These are phyloP conservation scores for Montipora cactus DNA, from an alignment of 64 coral and sea anemone genomes.

Conservation along the genomic window DNA sequence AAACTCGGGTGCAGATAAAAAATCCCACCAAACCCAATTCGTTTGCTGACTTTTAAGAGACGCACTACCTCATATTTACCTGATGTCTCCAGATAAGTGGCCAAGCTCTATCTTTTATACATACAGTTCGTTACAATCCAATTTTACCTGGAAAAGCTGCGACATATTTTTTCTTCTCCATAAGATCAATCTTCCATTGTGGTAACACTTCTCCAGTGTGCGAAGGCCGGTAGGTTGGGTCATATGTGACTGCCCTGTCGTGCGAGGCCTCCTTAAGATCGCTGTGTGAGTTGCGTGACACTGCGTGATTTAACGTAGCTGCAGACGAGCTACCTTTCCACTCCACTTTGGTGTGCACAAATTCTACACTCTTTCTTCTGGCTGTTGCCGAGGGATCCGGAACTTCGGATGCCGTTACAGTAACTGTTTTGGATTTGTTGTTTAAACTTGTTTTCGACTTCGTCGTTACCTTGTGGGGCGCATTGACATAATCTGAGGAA, in stretches of 20 bases:
- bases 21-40: no score
- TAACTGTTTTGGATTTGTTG: conserved; percentile 62
- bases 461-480: neutral
- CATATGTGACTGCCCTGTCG: conserved; percentile 15
- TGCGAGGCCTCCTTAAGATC: neutral
- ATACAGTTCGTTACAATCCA: no score
- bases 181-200: conserved; percentile 46
- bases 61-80: no score
- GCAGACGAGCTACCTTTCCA: neutral
- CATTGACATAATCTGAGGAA: conserved; percentile 31
- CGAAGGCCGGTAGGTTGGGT: neutral
- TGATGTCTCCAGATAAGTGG: no score
- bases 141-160: neutral
- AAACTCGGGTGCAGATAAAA: no score
- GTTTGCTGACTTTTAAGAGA: no score
- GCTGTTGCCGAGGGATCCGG: neutral
- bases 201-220: conserved; percentile 52
- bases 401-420: conserved; percentile 53
- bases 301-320: neutral
- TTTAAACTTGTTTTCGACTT: neutral
- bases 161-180: conserved; percentile 32
- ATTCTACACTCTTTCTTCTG: conserved; percentile 7
- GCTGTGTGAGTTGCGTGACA: neutral
- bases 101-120: no score
- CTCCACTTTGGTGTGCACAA: conserved; percentile 23